Conservation (phyloP, 2,888 invertebrate species). For the Athalia rosae region DNA sequence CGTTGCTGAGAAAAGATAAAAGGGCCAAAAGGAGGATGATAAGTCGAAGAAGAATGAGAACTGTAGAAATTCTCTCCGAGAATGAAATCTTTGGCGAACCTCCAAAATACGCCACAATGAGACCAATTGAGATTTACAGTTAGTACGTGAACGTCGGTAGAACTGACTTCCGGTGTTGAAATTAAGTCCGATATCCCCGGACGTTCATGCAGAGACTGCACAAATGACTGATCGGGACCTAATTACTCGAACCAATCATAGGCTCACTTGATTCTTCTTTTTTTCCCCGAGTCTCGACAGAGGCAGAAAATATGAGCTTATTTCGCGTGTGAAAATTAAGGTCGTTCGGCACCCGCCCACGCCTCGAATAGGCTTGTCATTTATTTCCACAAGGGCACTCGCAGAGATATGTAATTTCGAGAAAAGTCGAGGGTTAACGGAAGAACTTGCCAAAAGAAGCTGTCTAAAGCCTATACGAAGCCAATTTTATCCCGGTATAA, state of each 20-base stretch:
- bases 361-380: slow-evolving; percentile 21
- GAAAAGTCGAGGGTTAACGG: slow-evolving; percentile 14
- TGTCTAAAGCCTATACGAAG: slow-evolving; percentile 22
- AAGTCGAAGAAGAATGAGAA: background rate
- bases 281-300: background rate
- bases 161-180: slow-evolving; percentile 14
- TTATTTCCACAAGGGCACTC: slow-evolving; percentile 11
- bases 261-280: background rate
- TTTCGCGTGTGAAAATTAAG: background rate
- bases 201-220: background rate
- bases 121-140: slow-evolving; percentile 33
- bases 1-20: background rate
- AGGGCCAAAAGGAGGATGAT: background rate
- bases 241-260: background rate
- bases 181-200: slow-evolving; percentile 30
- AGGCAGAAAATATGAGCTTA: no score
- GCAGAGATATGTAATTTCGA: slow-evolving; percentile 9
- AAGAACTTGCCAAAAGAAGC: slow-evolving; percentile 12
- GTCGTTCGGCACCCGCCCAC: slow-evolving; percentile 1
- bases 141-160: background rate
- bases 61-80: slow-evolving; percentile 1
- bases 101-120: slow-evolving; percentile 28
- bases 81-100: slow-evolving; percentile 26
- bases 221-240: slow-evolving; percentile 29
- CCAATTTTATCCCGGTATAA: slow-evolving; percentile 34